Evolutionary conservation across 2,888 invertebrate genomes (phyloP).

Genomic region (Drosophila hamatofila): DNA sequence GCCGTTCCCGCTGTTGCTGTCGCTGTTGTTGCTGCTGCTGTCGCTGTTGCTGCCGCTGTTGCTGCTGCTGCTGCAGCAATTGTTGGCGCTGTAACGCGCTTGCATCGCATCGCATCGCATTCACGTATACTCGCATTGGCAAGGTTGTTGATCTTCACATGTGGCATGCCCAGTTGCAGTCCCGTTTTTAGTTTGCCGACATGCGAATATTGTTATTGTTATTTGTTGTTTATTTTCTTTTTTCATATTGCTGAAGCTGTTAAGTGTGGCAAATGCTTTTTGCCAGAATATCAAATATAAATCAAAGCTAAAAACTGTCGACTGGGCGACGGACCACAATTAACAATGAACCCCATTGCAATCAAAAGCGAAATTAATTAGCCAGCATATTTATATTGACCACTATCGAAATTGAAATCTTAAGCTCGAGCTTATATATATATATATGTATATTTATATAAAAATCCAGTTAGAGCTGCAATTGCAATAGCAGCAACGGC

Average conservation of each 20-base stretch:
- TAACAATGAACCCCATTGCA: constrained; percentile 45
- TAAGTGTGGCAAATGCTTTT: constrained; percentile 55
- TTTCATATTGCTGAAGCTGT: constrained; percentile 31
- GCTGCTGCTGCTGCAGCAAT: constrained; percentile 11
- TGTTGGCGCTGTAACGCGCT: constrained; percentile 62
- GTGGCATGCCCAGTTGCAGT: constrained; percentile 49
- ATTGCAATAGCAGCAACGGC: constrained; percentile 8
- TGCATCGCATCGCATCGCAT: constrained; percentile 69
- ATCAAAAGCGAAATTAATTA: constrained; percentile 26
- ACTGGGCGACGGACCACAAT: constrained; percentile 4
- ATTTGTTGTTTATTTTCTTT: neutral
- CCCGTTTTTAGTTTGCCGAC: constrained; percentile 30
- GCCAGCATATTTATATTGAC: constrained; percentile 34
- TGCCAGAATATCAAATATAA: constrained; percentile 40
- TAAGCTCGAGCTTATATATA: neutral
- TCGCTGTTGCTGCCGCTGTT: constrained; percentile 14
- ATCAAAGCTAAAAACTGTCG: constrained; percentile 17
- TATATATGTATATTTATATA: constrained; percentile 6
- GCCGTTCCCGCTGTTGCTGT: constrained; percentile 9
- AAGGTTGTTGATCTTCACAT: constrained; percentile 79
- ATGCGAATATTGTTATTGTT: constrained; percentile 32
- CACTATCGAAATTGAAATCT: constrained; percentile 57
- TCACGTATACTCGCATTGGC: constrained; percentile 69
- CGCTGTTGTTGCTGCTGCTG: constrained; percentile 19
- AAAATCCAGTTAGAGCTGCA: constrained; percentile 12